These are phyloP conservation scores for Xestia ashworthii DNA, from an alignment of 2,888 invertebrate genomes.

Conservation along the genomic window DNA sequence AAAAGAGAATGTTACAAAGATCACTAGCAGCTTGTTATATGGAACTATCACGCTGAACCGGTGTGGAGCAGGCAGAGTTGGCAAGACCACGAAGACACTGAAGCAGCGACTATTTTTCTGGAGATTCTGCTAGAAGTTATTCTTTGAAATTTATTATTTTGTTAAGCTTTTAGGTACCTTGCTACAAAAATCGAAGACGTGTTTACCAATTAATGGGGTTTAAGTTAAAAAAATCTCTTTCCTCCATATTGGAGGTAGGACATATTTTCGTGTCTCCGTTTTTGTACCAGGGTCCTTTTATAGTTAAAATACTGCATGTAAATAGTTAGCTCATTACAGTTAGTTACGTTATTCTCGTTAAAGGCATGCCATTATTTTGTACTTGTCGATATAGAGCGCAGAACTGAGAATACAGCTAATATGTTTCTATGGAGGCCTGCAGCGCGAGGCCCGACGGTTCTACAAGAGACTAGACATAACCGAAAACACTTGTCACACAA, in stretches of 20 bases:
- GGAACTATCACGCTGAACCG: conserved; percentile 52
- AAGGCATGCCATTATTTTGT: conserved; percentile 87
- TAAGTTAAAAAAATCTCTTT: background rate
- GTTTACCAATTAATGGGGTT: background rate
- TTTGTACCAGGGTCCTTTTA: conserved; percentile 36
- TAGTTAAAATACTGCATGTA: conserved; percentile 63
- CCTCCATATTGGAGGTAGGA: background rate
- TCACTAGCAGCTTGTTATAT: conserved; percentile 61
- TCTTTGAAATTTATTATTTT: conserved; percentile 39
- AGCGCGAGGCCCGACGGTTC: conserved; percentile 78
- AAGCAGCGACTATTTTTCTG: conserved; percentile 35
- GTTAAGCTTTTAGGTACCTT: conserved; percentile 36
- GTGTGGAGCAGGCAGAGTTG: conserved; percentile 64
- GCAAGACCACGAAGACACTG: conserved; percentile 73
- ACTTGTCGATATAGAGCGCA: conserved; percentile 86
- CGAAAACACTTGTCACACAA: conserved; percentile 84
- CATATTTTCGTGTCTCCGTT: background rate
- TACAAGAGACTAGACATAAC: conserved; percentile 83
- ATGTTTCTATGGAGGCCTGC: conserved; percentile 74
- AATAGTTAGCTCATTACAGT: conserved; percentile 66
- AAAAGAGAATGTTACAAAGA: conserved; percentile 75
- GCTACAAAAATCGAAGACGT: conserved; percentile 19
- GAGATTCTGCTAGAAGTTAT: conserved; percentile 52
- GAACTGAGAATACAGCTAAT: conserved; percentile 79
- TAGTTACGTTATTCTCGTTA: conserved; percentile 77